Evolutionary conservation across 2,797 vertebrate genomes (phyloP), one percentile per base, ranked within the genome.

Genomic region (Gambusia yucatana): DNA sequence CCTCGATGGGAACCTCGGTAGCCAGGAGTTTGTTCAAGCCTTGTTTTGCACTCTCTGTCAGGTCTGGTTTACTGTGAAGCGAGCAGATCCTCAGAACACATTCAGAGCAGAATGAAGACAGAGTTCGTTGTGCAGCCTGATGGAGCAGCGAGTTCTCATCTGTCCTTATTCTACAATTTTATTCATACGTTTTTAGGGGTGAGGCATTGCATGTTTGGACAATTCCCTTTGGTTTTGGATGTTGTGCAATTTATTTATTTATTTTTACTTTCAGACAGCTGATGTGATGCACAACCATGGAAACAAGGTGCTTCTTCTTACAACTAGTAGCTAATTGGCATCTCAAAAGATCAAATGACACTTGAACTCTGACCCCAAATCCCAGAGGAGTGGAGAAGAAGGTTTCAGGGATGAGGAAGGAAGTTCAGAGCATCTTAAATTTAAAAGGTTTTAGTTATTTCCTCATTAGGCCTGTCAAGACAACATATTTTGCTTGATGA

Each of bases 1-100:
- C 97, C 67, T 99, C 97, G 71, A 99, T 97, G 0, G 98, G 98
- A 43, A 99, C 93, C 3, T 99, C 97, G 28, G 92, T 91, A 0
- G 98, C 97, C 83, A 97, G 92, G 25, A 97, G 95, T 85, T 95
- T 97, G 89, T 95, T 97, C 7, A 98, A 96, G 2, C 92, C 95
- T 75, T 91, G 92, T 46, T 90, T 96, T 36, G 95, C 94, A 20
- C 91, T 94, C 78, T 98, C 96, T 0, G 94, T 94, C 86, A 98
- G 80, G 72, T 96, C 90, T 1, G 97, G 96, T 84, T 97, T 93
- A 86, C 98, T 99, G 92, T n/a, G 80, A 93, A 83, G 78, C 30
- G 83, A 39, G 82, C 11, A 10, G 25, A 70, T 13, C 71, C 0
- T 30, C n/a, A 30, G 57, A 61, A 33, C 59, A 17, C 59, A 36